Conservation (phyloP, 2,113 vertebrate genomes). For the Polypterus bichir region DNA sequence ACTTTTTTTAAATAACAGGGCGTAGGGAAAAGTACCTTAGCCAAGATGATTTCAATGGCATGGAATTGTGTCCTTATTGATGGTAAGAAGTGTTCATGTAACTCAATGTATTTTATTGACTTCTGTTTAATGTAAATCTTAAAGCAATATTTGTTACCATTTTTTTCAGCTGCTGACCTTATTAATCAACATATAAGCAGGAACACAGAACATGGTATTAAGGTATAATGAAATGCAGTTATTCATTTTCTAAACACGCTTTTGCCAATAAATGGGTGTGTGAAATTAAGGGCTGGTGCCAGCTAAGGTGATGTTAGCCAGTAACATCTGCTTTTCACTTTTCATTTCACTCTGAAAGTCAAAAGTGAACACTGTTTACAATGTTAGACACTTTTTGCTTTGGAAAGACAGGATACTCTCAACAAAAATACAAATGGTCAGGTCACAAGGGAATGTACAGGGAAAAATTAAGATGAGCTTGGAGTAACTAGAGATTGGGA, state of each 20-base stretch:
- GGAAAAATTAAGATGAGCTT: too few relatives aligned
- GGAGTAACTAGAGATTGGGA: too few relatives aligned
- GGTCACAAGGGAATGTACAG: too few relatives aligned
- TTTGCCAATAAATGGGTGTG: too few relatives aligned
- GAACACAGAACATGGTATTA: constrained; percentile 50
- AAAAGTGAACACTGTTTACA: too few relatives aligned
- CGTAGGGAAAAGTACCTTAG: constrained; percentile 77
- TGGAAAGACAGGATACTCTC: background rate
- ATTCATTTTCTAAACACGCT: too few relatives aligned
- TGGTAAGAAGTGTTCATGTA: constrained; percentile 46
- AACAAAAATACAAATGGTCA: too few relatives aligned
- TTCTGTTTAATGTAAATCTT: too few relatives aligned
- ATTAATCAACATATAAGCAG: constrained; percentile 51
- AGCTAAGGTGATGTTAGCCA: too few relatives aligned
- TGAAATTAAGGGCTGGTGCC: too few relatives aligned
- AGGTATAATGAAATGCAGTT: constrained; percentile 43
- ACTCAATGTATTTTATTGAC: background rate
- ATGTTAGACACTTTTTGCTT: background rate
- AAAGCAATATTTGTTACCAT: constrained; percentile 15
- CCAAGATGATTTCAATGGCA: constrained; percentile 55
- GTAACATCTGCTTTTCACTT: too few relatives aligned
- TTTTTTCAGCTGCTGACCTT: constrained; percentile 61
- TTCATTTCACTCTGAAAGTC: too few relatives aligned
- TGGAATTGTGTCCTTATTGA: constrained; percentile 77
- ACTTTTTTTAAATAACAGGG: constrained; percentile 55